Conservation (phyloP, 2,888 invertebrate species). For the Marasmarcha lunaedactyla region DNA sequence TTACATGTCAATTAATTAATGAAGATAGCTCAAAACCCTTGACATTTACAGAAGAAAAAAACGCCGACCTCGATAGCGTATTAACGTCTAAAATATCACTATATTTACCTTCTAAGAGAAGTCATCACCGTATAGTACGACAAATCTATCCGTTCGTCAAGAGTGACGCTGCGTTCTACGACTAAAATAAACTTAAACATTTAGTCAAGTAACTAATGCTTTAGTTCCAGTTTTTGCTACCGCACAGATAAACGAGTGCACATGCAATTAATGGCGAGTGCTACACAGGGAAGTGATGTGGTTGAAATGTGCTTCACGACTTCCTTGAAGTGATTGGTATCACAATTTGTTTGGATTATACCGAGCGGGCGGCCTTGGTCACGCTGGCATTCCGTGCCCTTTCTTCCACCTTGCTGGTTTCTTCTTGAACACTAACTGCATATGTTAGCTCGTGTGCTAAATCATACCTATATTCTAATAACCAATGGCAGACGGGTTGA, state of each 20-base stretch:
- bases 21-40: conserved; percentile 6
- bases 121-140: conserved; percentile 28
- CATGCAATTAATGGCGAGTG: conserved; percentile 32
- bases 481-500: too few relatives aligned
- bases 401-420: conserved; percentile 55
- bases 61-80: conserved; percentile 30
- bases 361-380: conserved; percentile 41
- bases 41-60: conserved; percentile 16
- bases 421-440: conserved; percentile 57
- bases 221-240: too few relatives aligned
- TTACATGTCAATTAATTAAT: neutral
- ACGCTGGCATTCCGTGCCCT: conserved; percentile 60
- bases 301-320: conserved; percentile 18
- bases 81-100: conserved; percentile 27
- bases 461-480: too few relatives aligned
- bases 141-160: too few relatives aligned
- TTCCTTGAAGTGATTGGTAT: conserved; percentile 21
- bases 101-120: conserved; percentile 42
- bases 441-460: conserved; percentile 16
- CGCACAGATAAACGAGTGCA: too few relatives aligned
- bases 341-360: conserved; percentile 32
- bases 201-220: too few relatives aligned
- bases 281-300: conserved; percentile 22
- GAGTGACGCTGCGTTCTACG: too few relatives aligned
- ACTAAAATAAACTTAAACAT: too few relatives aligned